phyloP scores from a whole-genome alignment of 2,888 invertebrate genomes.

The Pachliopta kotzebuea region DNA sequence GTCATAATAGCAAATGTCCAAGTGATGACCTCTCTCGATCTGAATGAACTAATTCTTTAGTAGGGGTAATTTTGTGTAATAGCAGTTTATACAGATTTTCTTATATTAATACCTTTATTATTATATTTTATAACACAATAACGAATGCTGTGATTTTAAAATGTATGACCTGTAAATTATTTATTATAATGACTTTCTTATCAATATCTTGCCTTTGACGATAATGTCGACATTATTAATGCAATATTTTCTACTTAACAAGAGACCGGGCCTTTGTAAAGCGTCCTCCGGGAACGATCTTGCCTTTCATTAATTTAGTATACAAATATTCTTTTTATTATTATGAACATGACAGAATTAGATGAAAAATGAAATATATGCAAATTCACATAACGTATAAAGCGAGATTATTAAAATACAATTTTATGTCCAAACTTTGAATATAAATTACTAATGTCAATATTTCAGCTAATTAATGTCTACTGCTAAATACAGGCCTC shows the following conservation, averaged over 20 bases:
- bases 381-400: no score
- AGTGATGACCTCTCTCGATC: no score
- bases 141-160: no score
- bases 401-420: no score
- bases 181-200: not conserved
- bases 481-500: not conserved
- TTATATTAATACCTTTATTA: no score
- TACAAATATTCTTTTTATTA: not conserved
- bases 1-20: no score
- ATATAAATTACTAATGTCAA: not conserved
- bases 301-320: conserved; percentile 1
- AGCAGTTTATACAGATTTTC: no score
- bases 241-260: conserved; percentile 1
- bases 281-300: not conserved
- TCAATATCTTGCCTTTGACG: not conserved
- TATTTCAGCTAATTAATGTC: not conserved
- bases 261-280: not conserved
- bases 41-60: no score
- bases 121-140: no score
- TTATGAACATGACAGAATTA: not conserved
- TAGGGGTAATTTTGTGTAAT: no score
- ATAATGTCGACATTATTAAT: not conserved
- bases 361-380: no score
- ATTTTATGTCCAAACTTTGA: no score
- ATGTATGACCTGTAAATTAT: not conserved